Base-by-base conservation (phyloP, 2,113 vertebrate species). In the Mormyrus iriodes region DNA sequence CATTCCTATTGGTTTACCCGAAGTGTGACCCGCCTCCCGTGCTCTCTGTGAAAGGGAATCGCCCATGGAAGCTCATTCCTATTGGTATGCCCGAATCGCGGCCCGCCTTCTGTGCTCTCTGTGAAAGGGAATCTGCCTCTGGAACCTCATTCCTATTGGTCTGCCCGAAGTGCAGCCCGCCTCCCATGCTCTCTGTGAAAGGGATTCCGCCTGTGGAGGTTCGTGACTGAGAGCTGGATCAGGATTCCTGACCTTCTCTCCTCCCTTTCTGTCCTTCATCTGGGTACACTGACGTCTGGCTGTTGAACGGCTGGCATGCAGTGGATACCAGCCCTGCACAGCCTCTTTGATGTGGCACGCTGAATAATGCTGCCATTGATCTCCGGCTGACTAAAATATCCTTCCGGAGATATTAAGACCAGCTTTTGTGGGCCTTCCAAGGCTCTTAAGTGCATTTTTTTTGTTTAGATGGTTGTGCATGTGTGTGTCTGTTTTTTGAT, bases 261-360 rank as follows among this genome's bases (percentile, higher is more conserved):
- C 92, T 95, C 90, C 91, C 91, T 93, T 89, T 90, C 95, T 93
- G 92, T 95, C 95, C 93, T 95, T 96, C 95, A 93, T 95, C 91
- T 95, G 55, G 13, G 90, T 88, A 92, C 84, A 91, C 90, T 92
- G 86, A 92, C 93, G 91, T 94, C 90, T 94, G 90, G 3, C 94
- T 96, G 93, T 95, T 96, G 93, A 94, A 92, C 94, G 93, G 93
- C 96, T 94, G 93, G 93, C 95, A 94, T 95, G 94, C 94, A 90
- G 93, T 92, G 94, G 91, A 94, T 94, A 90, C 0, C 0, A 95
- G 94, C 89, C 0, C 91, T 15, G 15, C 46, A 92, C 91, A 65
- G 91, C 15, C 90, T 84, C 94, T 96, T 97, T 96, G 95, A 96
- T 96, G 94, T 95, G 92, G 92, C 94, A 94, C 92, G 94, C 91